Evolutionary conservation across 37 sponge, comb jelly and placozoan genomes (phyloP), one percentile per base, ranked within the genome.

Genomic region (Tethya wilhelma): DNA sequence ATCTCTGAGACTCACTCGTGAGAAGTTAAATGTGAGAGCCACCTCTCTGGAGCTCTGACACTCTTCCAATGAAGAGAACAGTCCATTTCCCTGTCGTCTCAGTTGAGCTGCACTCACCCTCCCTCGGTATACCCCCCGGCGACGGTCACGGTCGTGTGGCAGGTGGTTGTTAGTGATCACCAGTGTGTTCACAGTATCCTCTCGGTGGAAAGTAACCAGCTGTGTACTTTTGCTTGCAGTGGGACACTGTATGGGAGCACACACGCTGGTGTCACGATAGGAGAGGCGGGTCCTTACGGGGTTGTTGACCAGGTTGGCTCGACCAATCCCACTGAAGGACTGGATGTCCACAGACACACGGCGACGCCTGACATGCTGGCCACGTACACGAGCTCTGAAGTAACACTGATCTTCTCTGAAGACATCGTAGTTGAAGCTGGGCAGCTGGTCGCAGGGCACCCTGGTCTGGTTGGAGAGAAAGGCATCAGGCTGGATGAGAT

Each of bases 401-500:
- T 30, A 74, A 42, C 84, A 83, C 32, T 8, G 38, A 8, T 37
- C 67, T 64, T 89, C 89, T 4, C 34, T 46, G 82, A 82, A 89
- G 7, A 37, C 20, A 0, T 11, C 23, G 23, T 80, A 68, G 56
- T 90, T 72, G 2, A 84, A 20, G 2, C 71, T 26, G 23, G 85
- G 85, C 0, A 90, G 31, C 7, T 29, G 17, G 29, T 1, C 0
- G 44, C 92, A 91, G 17, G 37, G 29, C 2, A 86, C 80, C 29
- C 79, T 65, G 2, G 73, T 32, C 37, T 87, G 59, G 56, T 46
- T 49, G 44, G 66, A 37, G n/a, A 73, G 71, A 68, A 90, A 94
- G 32, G 91, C 91, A 79, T 90, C 72, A 20, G 78, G 77, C 41
- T 87, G 95, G 55, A 94, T 69, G 0, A 9, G 11, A 2, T n/a